These are phyloP conservation scores for Chydorus sphaericus DNA, from an alignment of 2,888 invertebrate genomes.

Conservation along the genomic window DNA sequence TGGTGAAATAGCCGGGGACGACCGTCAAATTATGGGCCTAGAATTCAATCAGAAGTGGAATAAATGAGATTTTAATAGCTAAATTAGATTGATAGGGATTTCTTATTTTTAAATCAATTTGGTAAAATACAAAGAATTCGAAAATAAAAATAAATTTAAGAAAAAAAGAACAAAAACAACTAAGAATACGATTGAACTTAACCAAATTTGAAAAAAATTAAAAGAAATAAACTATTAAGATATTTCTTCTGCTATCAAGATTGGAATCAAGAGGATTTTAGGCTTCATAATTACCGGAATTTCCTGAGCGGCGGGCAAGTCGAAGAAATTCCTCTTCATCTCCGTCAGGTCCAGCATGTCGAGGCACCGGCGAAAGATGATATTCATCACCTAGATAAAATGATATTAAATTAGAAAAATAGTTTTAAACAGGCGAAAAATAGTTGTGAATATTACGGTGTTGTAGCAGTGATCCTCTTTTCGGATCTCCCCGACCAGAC, in stretches of 20 bases:
- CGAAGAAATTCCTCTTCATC: slow-evolving; percentile 55
- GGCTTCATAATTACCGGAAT: slow-evolving; percentile 6
- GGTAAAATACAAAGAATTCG: neutral
- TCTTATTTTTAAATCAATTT: neutral
- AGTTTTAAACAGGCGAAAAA: too few relatives aligned
- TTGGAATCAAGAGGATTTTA: too few relatives aligned
- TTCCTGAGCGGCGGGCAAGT: slow-evolving; percentile 12
- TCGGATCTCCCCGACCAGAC: slow-evolving; percentile 18
- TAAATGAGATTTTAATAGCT: too few relatives aligned
- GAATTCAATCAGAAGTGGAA: neutral
- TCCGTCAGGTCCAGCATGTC: slow-evolving; percentile 47
- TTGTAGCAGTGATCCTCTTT: slow-evolving; percentile 16
- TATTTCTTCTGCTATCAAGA: too few relatives aligned
- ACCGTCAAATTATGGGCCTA: slow-evolving; percentile 16
- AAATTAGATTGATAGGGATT: too few relatives aligned
- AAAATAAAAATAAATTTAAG: too few relatives aligned
- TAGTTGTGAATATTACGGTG: neutral
- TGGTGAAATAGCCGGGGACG: slow-evolving; percentile 42
- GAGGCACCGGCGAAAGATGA: slow-evolving; percentile 55
- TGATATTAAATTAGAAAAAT: neutral
- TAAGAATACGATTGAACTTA: too few relatives aligned
- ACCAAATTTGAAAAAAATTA: too few relatives aligned
- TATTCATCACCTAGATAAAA: slow-evolving; percentile 60
- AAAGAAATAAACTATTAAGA: too few relatives aligned
- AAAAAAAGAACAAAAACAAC: too few relatives aligned